phyloP scores from a whole-genome alignment of 2,888 invertebrate species.

The Dicyrtomina minuta region DNA sequence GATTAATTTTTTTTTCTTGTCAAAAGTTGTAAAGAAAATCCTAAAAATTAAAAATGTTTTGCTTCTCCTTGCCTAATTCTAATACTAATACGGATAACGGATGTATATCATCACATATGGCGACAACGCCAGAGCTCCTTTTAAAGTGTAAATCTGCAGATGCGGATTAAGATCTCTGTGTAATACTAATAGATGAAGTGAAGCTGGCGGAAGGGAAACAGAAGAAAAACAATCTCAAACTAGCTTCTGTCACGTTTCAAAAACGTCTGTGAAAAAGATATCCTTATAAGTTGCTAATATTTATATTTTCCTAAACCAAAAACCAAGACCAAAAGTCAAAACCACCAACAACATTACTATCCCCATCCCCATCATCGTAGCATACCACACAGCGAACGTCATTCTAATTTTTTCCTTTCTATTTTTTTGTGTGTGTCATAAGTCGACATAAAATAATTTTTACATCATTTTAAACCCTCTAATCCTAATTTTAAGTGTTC shows the following conservation, averaged over 20 bases:
- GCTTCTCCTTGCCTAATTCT: no score
- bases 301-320: neutral
- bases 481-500: constrained; percentile 19
- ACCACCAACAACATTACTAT: no score
- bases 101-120: neutral
- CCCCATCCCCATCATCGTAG: no score
- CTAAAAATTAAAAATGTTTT: no score
- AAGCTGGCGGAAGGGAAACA: neutral
- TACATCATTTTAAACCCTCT: neutral
- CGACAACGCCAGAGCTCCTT: neutral
- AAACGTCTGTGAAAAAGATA: neutral
- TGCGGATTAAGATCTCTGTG: no score
- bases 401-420: neutral
- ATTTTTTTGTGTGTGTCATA: neutral
- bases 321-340: no score
- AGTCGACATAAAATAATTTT: neutral
- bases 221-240: constrained; percentile 6
- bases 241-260: constrained; percentile 18
- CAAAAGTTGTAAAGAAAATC: no score
- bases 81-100: no score
- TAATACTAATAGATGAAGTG: no score
- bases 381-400: no score
- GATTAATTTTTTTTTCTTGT: neutral
- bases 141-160: no score
- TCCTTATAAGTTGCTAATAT: no score